Percentiles rank a stretch among this genome's conserved stretches.
phyloP scores from a whole-genome alignment of 1,140 invertebrate species.

The Hyphantria cunea region DNA sequence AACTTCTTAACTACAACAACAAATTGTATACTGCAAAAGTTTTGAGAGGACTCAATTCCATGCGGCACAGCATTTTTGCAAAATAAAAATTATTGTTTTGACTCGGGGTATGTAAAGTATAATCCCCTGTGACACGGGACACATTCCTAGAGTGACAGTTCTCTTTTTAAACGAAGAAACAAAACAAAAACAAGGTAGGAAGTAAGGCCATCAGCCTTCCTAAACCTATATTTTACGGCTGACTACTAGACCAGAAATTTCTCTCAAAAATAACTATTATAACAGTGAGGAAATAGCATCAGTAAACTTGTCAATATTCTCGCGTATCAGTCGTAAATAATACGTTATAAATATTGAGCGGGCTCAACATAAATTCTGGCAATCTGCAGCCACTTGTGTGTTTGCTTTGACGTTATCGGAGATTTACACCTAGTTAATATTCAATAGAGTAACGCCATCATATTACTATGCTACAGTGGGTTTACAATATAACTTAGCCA shows the following conservation, averaged over 20 bases:
- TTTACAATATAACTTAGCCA: too few species aligned
- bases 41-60: too few species aligned
- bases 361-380: conserved; percentile 16
- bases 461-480: too few species aligned
- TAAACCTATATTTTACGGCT: too few species aligned
- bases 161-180: too few species aligned
- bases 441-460: too few species aligned
- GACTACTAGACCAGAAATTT: not conserved
- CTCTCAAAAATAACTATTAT: not conserved
- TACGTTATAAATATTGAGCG: not conserved
- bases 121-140: too few species aligned
- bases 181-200: not conserved
- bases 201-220: not conserved
- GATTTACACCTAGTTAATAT: conserved; percentile 27
- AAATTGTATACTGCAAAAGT: too few species aligned
- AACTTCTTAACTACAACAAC: too few species aligned
- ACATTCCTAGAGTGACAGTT: too few species aligned
- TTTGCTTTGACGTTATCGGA: conserved; percentile 35
- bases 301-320: not conserved
- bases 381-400: conserved; percentile 29
- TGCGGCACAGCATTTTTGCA: too few species aligned
- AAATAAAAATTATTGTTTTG: not conserved
- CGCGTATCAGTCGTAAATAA: conserved; percentile 3
- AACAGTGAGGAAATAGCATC: not conserved
- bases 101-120: too few species aligned